Evolutionary conservation across 2,797 vertebrate species (phyloP).

Genomic region (Microctenopoma steveboyesi): DNA sequence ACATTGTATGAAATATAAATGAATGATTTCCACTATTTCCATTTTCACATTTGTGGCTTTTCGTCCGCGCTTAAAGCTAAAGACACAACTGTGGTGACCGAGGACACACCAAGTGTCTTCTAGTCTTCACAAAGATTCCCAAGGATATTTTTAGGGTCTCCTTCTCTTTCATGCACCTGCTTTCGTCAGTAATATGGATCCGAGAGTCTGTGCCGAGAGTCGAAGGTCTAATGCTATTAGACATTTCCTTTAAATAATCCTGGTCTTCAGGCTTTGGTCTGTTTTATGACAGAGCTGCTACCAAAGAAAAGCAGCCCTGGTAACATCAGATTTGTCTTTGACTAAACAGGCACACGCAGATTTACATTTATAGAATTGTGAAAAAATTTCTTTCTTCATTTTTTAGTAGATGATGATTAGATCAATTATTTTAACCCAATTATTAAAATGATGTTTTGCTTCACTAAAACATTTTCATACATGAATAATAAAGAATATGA

Average conservation of each 20-base stretch:
- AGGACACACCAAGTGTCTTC: slow-evolving; percentile 65
- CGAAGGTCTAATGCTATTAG: slow-evolving; percentile 82
- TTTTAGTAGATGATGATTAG: too few relatives aligned
- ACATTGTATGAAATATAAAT: background rate
- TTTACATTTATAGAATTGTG: too few relatives aligned
- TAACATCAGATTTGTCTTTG: slow-evolving; percentile 11
- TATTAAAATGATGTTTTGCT: background rate
- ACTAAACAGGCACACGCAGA: slow-evolving; percentile 13
- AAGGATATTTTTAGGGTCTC: slow-evolving; percentile 89
- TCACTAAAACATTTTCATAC: background rate
- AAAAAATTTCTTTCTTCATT: too few relatives aligned
- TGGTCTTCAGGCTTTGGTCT: slow-evolving; percentile 44
- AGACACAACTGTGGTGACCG: slow-evolving; percentile 11
- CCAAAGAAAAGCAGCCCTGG: slow-evolving; percentile 2
- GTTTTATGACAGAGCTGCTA: slow-evolving; percentile 41
- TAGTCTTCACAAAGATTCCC: slow-evolving; percentile 74
- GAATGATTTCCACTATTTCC: background rate
- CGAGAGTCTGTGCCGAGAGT: slow-evolving; percentile 80
- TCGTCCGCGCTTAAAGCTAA: slow-evolving; percentile 4
- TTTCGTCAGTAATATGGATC: slow-evolving; percentile 86
- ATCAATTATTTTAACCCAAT: slow-evolving; percentile 6
- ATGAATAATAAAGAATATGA: too few relatives aligned
- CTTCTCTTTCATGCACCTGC: slow-evolving; percentile 91
- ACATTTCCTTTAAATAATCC: slow-evolving; percentile 85
- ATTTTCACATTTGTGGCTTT: background rate